Evolutionary conservation across 2,888 invertebrate species (phyloP).

Genomic region (Agrypnus murinus): DNA sequence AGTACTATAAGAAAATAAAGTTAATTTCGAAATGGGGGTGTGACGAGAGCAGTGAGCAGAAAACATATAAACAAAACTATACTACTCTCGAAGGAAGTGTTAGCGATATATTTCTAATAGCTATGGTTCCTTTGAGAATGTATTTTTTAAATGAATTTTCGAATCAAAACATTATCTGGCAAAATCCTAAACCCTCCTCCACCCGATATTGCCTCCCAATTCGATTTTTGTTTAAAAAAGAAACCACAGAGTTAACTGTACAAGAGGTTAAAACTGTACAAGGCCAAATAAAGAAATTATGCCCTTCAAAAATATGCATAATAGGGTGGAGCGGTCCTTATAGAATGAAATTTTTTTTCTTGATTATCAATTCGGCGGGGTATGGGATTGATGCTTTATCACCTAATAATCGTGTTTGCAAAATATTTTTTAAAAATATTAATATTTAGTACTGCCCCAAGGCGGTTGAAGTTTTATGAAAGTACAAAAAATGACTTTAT

Average conservation of each 20-base stretch:
- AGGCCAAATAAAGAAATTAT: neutral
- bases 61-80: no score
- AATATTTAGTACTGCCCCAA: no score
- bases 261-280: neutral
- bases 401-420: neutral
- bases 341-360: no score
- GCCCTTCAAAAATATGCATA: neutral
- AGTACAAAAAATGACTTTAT: no score
- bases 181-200: neutral
- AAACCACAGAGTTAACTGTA: neutral
- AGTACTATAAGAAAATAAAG: no score
- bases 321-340: neutral
- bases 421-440: neutral
- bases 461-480: neutral
- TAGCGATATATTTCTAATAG: neutral
- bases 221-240: neutral
- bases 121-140: neutral
- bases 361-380: neutral
- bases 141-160: no score
- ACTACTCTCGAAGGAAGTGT: no score
- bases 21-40: no score
- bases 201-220: neutral
- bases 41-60: no score
- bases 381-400: no score
- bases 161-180: neutral